A percentile compares a stretch with the other conserved stretches of the same genome.
Evolutionary conservation across 2,888 invertebrate genomes (phyloP).

Genomic region (Spilosoma lubricipeda): DNA sequence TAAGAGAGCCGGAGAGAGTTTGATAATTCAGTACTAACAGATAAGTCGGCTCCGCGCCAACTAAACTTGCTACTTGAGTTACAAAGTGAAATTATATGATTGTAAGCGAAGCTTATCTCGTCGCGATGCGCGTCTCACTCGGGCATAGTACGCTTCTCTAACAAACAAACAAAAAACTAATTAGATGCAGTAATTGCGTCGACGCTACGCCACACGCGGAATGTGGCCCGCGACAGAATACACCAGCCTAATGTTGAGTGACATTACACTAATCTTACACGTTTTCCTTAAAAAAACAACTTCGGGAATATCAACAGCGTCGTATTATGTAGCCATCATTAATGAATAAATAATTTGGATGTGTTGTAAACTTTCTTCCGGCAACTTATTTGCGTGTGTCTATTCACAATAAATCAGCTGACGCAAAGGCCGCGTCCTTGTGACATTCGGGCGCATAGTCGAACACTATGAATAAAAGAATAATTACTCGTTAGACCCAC

Average conservation of each 20-base stretch:
- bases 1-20: background rate
- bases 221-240: constrained; percentile 10
- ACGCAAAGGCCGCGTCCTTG: constrained; percentile 28
- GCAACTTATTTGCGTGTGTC: constrained; percentile 19
- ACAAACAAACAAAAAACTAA: constrained; percentile 20
- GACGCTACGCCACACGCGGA: background rate
- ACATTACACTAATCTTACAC: background rate
- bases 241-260: constrained; percentile 1
- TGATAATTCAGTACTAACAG: constrained; percentile 9
- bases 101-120: constrained; percentile 12
- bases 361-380: constrained; percentile 20
- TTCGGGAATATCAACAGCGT: background rate
- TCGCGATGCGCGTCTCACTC: background rate
- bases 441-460: constrained; percentile 11
- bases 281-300: background rate
- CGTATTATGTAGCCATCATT: background rate
- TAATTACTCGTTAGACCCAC: constrained; percentile 19
- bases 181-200: constrained; percentile 9
- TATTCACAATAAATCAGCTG: constrained; percentile 18
- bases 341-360: constrained; percentile 18
- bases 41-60: constrained; percentile 5
- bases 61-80: constrained; percentile 2
- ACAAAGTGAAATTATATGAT: constrained; percentile 19
- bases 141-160: background rate
- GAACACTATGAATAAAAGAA: constrained; percentile 3